phyloP scores from a whole-genome alignment of 2,888 invertebrate species.

The Sphaeridia pumilis region DNA sequence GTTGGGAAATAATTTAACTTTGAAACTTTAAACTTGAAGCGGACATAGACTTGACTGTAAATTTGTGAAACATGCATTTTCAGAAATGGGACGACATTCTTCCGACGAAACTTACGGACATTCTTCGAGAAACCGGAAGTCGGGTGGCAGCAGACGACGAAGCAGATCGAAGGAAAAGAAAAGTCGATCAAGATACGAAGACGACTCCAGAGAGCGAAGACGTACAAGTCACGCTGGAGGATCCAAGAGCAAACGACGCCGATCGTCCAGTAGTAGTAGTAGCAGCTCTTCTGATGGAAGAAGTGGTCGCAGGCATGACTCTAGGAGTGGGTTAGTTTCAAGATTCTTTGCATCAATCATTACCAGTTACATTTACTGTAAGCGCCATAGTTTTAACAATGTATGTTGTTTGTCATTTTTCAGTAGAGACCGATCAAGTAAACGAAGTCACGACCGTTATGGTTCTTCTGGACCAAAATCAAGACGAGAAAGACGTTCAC shows the following conservation, averaged over 20 bases:
- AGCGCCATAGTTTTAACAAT: slow-evolving; percentile 8
- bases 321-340: no score
- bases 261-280: background rate
- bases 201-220: slow-evolving; percentile 6
- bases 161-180: slow-evolving; percentile 4
- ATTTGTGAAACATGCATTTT: background rate
- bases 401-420: no score
- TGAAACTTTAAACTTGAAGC: background rate
- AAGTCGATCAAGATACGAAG: slow-evolving; percentile 4
- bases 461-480: slow-evolving; percentile 11
- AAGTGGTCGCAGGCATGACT: background rate
- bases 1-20: no score
- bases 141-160: slow-evolving; percentile 5
- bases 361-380: no score
- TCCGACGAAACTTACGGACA: background rate
- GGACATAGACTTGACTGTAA: background rate
- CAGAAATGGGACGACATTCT: slow-evolving; percentile 1
- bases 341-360: slow-evolving; percentile 6
- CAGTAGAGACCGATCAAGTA: slow-evolving; percentile 11
- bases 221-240: no score
- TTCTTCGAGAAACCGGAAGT: slow-evolving; percentile 5
- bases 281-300: background rate
- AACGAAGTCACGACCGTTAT: slow-evolving; percentile 18
- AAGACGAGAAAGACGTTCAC: slow-evolving; percentile 6
- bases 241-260: no score